Evolutionary conservation across 2,888 invertebrate genomes (phyloP), one percentile per base, ranked within the genome.

Genomic region (Fragum whitleyi): DNA sequence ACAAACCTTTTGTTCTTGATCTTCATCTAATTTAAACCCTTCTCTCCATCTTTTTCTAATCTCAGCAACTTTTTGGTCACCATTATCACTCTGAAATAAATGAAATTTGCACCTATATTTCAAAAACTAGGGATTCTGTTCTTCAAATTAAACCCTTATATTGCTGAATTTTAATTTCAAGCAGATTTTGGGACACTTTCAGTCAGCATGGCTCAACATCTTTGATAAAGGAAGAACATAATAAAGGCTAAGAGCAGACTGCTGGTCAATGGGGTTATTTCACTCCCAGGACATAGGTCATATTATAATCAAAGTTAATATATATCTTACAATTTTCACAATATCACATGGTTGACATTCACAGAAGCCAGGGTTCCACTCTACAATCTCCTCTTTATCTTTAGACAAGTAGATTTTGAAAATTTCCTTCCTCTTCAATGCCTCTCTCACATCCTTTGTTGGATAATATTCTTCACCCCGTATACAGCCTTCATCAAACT

Each of bases 401-500:
- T 76, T 71, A 32, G 69, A 32, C 2, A 75, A 1, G 19, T 32
- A 42, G 1, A 83, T 57, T 21, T 62, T 70, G 51, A 83, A 83
- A 3, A 78, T n/a, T 9, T 61, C 53, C 28, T 67, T 75, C 16
- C 39, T 69, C 42, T 28, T 36, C 36, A 83, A 47, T 11, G 51
- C 29, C 26, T 76, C 68, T 19, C 61, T 62, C 0, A 84, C 74
- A 57, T 74, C 74, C 21, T 74, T 78, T n/a, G 57, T 62, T 11
- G 76, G 55, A 67, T 36, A 77, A 9, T 51, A 57, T 26, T 79
- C 79, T 7, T 74, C 61, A 11, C 59, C 84, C 7, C 70, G 11
- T 39, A 84, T 81, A 7, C 78, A 57, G 3, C 84, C 81, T 26
- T 71, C 71, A 29, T 68, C 71, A 73, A 69, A 77, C 80, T 81